Conservation (phyloP, 1,140 invertebrate species). For the Drosophila biarmipes region DNA sequence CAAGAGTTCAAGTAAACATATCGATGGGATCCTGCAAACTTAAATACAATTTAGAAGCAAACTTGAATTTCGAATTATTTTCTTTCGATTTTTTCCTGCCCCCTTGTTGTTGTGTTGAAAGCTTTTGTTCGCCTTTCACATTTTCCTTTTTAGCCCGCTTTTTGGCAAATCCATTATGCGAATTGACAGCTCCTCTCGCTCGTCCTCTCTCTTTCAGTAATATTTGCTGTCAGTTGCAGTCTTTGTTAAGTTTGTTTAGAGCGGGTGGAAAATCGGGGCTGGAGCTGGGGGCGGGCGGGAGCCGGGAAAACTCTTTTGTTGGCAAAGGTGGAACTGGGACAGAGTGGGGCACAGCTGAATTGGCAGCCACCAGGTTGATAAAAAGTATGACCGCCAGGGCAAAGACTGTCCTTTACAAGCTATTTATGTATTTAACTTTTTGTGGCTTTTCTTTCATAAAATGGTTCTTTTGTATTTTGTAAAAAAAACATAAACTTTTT, state of each 20-base stretch:
- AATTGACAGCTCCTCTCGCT: constrained; percentile 74
- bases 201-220: constrained; percentile 43
- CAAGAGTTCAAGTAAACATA: constrained; percentile 45
- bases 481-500: too few relatives aligned
- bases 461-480: not conserved
- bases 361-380: constrained; percentile 16
- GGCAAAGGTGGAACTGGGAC: constrained; percentile 25
- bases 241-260: constrained; percentile 65
- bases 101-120: constrained; percentile 45
- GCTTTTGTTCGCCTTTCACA: constrained; percentile 70
- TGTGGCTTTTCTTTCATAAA: not conserved
- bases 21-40: constrained; percentile 57
- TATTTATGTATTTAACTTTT: not conserved
- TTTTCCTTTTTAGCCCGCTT: constrained; percentile 62
- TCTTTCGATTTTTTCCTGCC: constrained; percentile 32
- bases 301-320: constrained; percentile 47
- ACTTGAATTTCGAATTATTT: constrained; percentile 68
- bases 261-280: constrained; percentile 7
- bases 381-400: constrained; percentile 1
- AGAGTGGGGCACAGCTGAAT: constrained; percentile 14
- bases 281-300: constrained; percentile 4
- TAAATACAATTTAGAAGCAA: constrained; percentile 49
- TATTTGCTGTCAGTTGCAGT: constrained; percentile 84
- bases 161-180: constrained; percentile 83
- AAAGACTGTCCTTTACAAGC: constrained; percentile 11